Conservation (phyloP, 1,140 invertebrate genomes). For the Drosophila willistoni region DNA sequence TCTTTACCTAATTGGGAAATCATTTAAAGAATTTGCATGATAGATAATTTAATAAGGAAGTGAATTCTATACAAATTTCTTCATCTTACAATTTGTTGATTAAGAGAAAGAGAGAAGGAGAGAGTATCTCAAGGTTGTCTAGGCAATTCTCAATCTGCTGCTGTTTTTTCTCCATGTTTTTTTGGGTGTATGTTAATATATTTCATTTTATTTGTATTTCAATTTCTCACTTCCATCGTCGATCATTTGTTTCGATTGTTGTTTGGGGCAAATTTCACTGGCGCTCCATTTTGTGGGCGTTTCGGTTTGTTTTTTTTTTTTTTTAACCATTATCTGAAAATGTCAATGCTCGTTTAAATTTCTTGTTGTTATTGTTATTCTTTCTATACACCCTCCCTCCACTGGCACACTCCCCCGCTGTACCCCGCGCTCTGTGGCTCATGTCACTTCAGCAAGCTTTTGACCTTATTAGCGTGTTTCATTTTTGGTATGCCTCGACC, state of each 20-base stretch:
- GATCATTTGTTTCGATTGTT: slow-evolving; percentile 18
- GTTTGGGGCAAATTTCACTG: slow-evolving; percentile 69
- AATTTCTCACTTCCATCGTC: slow-evolving; percentile 39
- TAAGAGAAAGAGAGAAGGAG: too few relatives aligned
- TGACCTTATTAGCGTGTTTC: slow-evolving; percentile 69
- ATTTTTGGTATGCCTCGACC: slow-evolving; percentile 61
- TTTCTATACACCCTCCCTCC: not conserved
- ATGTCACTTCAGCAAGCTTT: slow-evolving; percentile 44
- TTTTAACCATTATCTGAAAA: slow-evolving; percentile 64
- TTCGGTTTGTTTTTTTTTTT: slow-evolving; percentile 36
- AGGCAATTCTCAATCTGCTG: not conserved
- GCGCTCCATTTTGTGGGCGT: slow-evolving; percentile 69
- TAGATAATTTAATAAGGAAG: too few relatives aligned
- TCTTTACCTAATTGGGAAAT: not conserved
- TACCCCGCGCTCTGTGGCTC: too few relatives aligned
- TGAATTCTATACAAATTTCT: too few relatives aligned
- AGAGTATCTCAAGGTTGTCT: slow-evolving; percentile 1
- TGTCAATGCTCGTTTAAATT: slow-evolving; percentile 67
- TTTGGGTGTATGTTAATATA: slow-evolving; percentile 20
- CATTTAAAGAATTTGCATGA: not conserved
- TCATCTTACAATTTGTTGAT: too few relatives aligned
- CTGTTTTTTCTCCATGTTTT: slow-evolving; percentile 27
- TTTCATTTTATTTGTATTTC: slow-evolving; percentile 49
- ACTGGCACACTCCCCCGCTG: too few relatives aligned
- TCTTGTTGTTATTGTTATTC: slow-evolving; percentile 19